Evolutionary conservation across 1,140 invertebrate genomes (phyloP), one percentile per base, ranked within the genome.

Genomic region (Pygmarrhopalites habei): DNA sequence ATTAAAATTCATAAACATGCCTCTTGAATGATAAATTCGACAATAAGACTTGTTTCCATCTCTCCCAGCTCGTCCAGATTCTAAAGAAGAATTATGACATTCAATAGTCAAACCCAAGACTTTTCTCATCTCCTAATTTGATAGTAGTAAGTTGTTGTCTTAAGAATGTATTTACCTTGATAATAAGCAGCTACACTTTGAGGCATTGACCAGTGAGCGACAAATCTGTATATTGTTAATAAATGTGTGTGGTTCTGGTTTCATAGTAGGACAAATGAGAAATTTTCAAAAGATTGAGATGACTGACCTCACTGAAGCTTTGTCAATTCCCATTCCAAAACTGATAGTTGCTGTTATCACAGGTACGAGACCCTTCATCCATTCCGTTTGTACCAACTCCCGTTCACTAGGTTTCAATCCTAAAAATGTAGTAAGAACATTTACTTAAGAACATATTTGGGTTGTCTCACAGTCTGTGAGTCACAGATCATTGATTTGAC

Each of bases 201-300:
- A 1, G 90, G 86, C n/a, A 90, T 80, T 57, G 89, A 89, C 92
- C 92, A 97, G 77, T 97, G 94, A 41, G 88, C 84, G 21, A 95
- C 90, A 79, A 92, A 91, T 68, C 88, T 87, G 64, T 44, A 70
- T 62, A 66, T 60, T 43, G 43, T 39, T 51, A 39, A 44, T 60
- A 70, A 60, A 60, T 35, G 28, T 55, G 15, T 35, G 62, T 49
- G 59, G 64, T 30, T 39, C 43, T 39, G 67, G 65, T 57, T 58
- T 57, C 19, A 29, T 44, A n/a, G n/a, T n/a, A n/a, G 12, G 32
- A 41, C 41, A 51, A 58, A 49, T 21, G 1, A 23, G 46, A 14
- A 46, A 5, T 26, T 17, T 15, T 28, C 39, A 44, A 12, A 15
- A 46, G 14, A 23, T 5, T 43, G 15, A 17, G 15, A 23, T 1